Base-by-base conservation (phyloP, 2,797 vertebrate genomes). In the Poeciliopsis presidionis region DNA sequence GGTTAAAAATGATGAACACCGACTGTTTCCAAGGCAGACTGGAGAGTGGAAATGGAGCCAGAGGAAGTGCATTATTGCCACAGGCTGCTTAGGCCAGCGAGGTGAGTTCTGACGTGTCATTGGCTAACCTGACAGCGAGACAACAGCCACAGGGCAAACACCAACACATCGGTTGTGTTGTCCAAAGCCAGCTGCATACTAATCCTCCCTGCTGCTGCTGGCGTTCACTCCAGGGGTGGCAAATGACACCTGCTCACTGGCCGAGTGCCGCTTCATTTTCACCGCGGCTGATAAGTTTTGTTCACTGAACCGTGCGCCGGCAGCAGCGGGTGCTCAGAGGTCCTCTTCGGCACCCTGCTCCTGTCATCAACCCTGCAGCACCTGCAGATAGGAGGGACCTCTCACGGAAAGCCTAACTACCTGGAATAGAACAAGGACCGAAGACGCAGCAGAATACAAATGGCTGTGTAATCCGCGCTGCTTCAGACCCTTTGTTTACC, bases 91-190 rank as follows among this genome's bases (percentile, higher is more conserved):
- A 79, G 81, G 79, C 83, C 82, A 39, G 46, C 82, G 89, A 89
- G 83, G 81, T 82, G 88, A 91, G 82, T 79, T 57, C 85, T 78
- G 86, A 84, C 85, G 63, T 84, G 87, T 89, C 89, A 74, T 13
- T 84, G 83, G 86, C 85, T 87, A 83, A 92, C 83, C 92, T 81
- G 85, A 91, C 90, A 92, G 90, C 84, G 36, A 86, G 85, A 93
- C 89, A 92, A 88, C 89, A 90, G 89, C 90, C 91, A 77, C 84
- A 18, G 89, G 90, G 88, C 88, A 92, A 92, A 93, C 90, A 80
- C 55, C 86, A 87, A 61, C 91, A 84, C 72, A 73, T 75, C 41
- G n/a, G 79, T 82, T 79, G 80, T 75, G 85, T 63, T 79, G 84
- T 87, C 87, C 39, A 30, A 77, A 84, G 79, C 81, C 84, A 39